These are phyloP conservation scores for Caenorhabditis sp. DNA, from an alignment of 2,888 invertebrate genomes.

Conservation along the genomic window DNA sequence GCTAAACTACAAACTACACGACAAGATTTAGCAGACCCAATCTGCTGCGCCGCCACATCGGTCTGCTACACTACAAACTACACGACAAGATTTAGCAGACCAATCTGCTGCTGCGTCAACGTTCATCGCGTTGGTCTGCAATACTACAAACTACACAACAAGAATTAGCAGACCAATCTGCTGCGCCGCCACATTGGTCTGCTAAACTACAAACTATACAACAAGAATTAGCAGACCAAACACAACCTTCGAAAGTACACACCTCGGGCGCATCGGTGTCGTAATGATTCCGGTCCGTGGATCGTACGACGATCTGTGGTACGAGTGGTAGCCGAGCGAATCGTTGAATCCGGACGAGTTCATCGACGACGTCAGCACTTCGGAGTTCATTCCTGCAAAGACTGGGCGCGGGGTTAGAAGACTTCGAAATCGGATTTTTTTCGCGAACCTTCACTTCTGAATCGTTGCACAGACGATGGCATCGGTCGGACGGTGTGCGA, in stretches of 20 bases:
- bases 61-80: no score
- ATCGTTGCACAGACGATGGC: slow-evolving; percentile 76
- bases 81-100: no score
- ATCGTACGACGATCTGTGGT: slow-evolving; percentile 58
- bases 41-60: neutral
- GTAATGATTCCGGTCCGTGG: slow-evolving; percentile 38
- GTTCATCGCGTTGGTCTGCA: no score
- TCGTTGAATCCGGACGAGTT: slow-evolving; percentile 55
- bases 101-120: no score
- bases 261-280: slow-evolving; percentile 50
- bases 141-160: no score
- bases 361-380: slow-evolving; percentile 56
- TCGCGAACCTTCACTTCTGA: slow-evolving; percentile 77
- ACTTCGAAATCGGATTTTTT: neutral
- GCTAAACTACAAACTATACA: neutral
- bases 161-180: no score
- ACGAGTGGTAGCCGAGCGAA: slow-evolving; percentile 60
- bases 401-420: neutral
- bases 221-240: no score
- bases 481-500: slow-evolving; percentile 58
- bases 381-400: slow-evolving; percentile 61
- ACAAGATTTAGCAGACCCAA: no score
- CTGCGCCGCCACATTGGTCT: neutral
- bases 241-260: no score
- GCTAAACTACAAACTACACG: no score